Evolutionary conservation across 2,113 vertebrate species (phyloP).

Genomic region (Cebus imitator): DNA sequence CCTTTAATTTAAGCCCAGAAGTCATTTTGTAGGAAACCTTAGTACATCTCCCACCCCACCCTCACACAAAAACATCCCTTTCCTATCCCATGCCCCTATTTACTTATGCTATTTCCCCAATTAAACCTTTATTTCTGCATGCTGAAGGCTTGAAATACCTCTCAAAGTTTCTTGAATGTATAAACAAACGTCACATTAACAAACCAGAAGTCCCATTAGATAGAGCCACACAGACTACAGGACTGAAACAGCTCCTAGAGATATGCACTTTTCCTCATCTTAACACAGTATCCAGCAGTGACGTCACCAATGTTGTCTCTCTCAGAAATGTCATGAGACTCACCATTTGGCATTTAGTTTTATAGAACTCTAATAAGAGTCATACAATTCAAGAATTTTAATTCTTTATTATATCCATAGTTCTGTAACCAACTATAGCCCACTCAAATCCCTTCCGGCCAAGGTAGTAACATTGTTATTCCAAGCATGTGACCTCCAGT

Average conservation of each 20-base stretch:
- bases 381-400: not conserved
- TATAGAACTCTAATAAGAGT: not conserved
- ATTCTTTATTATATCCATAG: not conserved
- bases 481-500: not conserved
- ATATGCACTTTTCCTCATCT: not conserved
- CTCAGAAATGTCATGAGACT: not conserved
- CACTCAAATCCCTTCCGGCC: not conserved
- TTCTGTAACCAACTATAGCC: not conserved
- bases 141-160: not conserved
- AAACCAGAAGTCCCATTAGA: not conserved
- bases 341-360: not conserved
- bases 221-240: not conserved
- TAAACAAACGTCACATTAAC: not conserved
- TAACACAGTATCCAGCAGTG: not conserved
- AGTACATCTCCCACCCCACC: too few species aligned
- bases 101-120: not conserved
- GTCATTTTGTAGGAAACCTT: not conserved
- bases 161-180: not conserved
- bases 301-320: not conserved
- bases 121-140: not conserved
- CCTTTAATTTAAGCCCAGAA: not conserved
- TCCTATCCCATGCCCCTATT: not conserved
- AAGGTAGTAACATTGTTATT: not conserved
- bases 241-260: not conserved
- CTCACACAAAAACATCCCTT: not conserved